phyloP scores from a whole-genome alignment of 1,140 invertebrate genomes.

The Dreissena polymorpha region DNA sequence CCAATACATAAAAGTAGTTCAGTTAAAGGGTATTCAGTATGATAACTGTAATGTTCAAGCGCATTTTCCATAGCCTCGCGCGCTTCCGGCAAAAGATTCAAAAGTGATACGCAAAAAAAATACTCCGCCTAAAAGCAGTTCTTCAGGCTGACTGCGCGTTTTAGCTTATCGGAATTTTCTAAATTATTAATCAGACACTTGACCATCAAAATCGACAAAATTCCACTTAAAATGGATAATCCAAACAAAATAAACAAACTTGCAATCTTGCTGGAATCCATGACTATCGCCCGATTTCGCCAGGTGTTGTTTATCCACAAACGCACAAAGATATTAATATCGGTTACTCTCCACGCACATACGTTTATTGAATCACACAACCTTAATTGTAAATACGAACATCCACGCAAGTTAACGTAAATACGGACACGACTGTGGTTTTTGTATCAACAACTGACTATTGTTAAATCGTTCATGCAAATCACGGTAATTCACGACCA shows the following conservation, averaged over 20 bases:
- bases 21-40: slow-evolving; percentile 58
- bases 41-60: not conserved
- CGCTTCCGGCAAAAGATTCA: slow-evolving; percentile 82
- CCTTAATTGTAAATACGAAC: no score
- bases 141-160: slow-evolving; percentile 28
- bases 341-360: no score
- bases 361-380: no score
- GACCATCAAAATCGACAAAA: slow-evolving; percentile 13
- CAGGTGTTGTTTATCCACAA: no score
- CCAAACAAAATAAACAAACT: slow-evolving; percentile 40
- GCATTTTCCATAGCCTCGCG: slow-evolving; percentile 71
- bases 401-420: no score
- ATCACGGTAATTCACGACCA: no score
- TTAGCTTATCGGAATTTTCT: not conserved
- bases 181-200: slow-evolving; percentile 8
- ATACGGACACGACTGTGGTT: no score
- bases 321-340: no score
- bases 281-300: no score
- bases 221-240: slow-evolving; percentile 30
- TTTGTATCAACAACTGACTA: no score
- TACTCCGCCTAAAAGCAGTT: slow-evolving; percentile 82
- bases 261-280: not conserved
- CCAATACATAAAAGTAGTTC: slow-evolving; percentile 79
- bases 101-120: slow-evolving; percentile 82
- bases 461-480: no score